Conservation (phyloP, 1,140 invertebrate genomes). For the Ceratitis capitata region DNA sequence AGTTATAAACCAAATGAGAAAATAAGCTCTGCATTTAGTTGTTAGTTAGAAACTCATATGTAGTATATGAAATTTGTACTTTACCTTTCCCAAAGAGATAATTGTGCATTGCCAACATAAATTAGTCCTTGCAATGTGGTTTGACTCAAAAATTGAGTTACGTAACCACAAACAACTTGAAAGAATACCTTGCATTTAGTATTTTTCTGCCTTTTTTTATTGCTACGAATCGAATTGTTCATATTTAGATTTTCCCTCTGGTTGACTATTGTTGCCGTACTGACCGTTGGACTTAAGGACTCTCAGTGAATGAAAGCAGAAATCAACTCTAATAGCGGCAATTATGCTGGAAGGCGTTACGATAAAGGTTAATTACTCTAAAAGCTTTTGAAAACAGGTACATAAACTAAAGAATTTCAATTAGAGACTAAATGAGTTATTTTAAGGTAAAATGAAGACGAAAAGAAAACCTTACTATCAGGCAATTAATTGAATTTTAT, state of each 20-base stretch:
- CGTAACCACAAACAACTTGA: neutral
- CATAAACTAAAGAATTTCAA: too few relatives aligned
- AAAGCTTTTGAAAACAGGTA: neutral
- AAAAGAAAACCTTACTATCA: too few relatives aligned
- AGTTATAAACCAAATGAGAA: conserved; percentile 68
- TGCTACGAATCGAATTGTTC: neutral
- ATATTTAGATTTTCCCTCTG: neutral
- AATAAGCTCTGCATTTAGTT: conserved; percentile 51
- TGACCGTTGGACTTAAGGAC: neutral
- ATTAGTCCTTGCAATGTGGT: conserved; percentile 76
- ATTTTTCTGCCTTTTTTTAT: neutral
- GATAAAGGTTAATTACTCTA: neutral
- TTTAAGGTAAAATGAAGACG: too few relatives aligned
- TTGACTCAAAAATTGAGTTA: conserved; percentile 68
- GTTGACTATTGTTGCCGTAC: neutral
- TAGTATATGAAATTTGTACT: neutral
- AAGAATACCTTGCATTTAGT: neutral
- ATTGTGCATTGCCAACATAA: conserved; percentile 74
- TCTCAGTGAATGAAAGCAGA: neutral
- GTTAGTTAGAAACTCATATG: neutral
- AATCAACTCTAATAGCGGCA: neutral
- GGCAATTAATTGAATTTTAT: too few relatives aligned
- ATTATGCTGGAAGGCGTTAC: neutral
- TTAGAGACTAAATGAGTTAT: too few relatives aligned
- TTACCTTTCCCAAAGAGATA: conserved; percentile 72